A percentile compares a stretch with the other conserved stretches of the same genome.
These are phyloP conservation scores for Acromyrmex heyeri DNA, from an alignment of 1,140 invertebrate genomes.

Conservation along the genomic window DNA sequence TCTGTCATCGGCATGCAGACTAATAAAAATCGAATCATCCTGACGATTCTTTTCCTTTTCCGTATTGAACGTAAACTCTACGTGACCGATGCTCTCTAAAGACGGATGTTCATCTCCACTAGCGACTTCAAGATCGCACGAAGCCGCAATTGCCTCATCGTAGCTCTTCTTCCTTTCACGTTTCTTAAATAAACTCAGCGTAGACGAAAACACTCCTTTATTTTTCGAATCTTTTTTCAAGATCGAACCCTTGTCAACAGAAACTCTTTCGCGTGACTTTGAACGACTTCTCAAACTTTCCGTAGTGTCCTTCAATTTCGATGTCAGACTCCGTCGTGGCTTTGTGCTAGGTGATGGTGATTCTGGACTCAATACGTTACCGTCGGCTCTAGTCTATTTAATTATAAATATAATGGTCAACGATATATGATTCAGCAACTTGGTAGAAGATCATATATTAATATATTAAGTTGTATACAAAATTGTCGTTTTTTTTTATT, in stretches of 20 bases:
- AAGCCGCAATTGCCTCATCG: conserved; percentile 75
- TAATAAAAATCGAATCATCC: conserved; percentile 83
- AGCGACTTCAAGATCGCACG: conserved; percentile 23
- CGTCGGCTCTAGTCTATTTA: conserved; percentile 79
- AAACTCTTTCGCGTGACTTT: conserved; percentile 79
- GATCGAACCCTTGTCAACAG: conserved; percentile 77
- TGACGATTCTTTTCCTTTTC: conserved; percentile 76
- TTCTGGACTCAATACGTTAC: conserved; percentile 88
- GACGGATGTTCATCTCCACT: conserved; percentile 67
- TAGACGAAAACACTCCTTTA: conserved; percentile 86
- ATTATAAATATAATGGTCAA: conserved; percentile 40
- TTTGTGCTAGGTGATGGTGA: conserved; percentile 87
- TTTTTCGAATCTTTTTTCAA: conserved; percentile 85
- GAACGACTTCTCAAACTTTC: conserved; percentile 83
- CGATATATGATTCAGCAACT: background rate
- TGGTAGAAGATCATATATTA: background rate
- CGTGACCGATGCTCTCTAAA: conserved; percentile 84
- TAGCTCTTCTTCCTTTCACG: conserved; percentile 85
- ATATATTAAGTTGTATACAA: background rate
- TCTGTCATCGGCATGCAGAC: conserved; percentile 80
- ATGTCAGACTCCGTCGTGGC: conserved; percentile 82
- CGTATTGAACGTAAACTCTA: conserved; percentile 83
- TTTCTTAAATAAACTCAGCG: conserved; percentile 86
- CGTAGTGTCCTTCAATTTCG: conserved; percentile 83
- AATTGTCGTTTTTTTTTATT: background rate